Base-by-base conservation (phyloP, 2,113 vertebrate genomes). In the Ariopsis seemanni region DNA sequence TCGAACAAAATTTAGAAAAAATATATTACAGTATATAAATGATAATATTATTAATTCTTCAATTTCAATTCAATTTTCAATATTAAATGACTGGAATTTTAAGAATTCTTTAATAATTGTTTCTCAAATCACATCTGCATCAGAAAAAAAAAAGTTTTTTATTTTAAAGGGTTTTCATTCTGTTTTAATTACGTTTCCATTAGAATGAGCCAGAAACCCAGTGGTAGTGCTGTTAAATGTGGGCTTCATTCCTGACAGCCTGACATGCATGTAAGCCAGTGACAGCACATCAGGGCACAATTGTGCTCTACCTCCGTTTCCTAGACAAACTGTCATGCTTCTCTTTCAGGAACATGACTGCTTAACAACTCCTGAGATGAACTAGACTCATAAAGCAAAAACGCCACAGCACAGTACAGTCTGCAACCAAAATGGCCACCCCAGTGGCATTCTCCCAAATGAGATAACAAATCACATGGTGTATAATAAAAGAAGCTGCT, bases 321-420 rank as follows among this genome's bases (percentile, higher is more conserved):
- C 55, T 27, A 79, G 30, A 85, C 53, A 22, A 71, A 81, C 63
- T 57, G 75, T 77, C 82, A 81, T 69, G 74, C 48, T 65, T 50
- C 69, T 53, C 86, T 82, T 83, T 86, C 71, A 89, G 52, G 15
- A 89, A 78, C 84, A 88, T 71, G 84, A 83, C 84, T 80, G 72
- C 85, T 84, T 84, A 89, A 72, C 88, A 80, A 84, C 81, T 63
- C 30, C 58, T 50, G 65, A 87, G 85, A 88, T 85, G 82, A 81
- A 85, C 82, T 85, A 86, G 75, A 55, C 57, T 87, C 85, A 84
- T 84, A 86, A 89, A 84, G 48, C 42, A 62, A 82, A 48, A 48
- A 62, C 55, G 62, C 42, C 30, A 42, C n/a, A 22, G 67, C 0
- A 2, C 57, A 17, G 27, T 17, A 30, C 30, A 75, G 4, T 20